These are phyloP conservation scores for Trachymyrmex cornetzi DNA, from an alignment of 1,140 invertebrate genomes.

Conservation along the genomic window DNA sequence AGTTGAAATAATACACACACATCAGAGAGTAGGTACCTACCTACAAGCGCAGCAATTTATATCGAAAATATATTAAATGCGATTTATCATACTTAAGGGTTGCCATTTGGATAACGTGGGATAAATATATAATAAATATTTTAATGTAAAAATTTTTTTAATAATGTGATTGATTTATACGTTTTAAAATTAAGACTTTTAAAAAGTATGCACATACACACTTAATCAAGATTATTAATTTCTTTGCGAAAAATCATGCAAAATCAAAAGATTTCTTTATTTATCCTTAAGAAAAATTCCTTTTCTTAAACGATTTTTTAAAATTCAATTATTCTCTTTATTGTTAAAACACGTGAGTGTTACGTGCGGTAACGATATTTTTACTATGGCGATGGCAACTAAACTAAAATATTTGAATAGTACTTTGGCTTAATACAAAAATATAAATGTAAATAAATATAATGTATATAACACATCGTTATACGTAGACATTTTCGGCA, in stretches of 20 bases:
- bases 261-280: too few relatives aligned
- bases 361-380: too few relatives aligned
- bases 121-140: neutral
- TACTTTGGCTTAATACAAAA: too few relatives aligned
- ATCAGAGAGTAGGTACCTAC: neutral
- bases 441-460: too few relatives aligned
- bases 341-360: too few relatives aligned
- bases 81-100: neutral
- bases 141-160: neutral
- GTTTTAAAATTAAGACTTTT: neutral
- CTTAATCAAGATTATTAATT: neutral
- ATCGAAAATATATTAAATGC: slow-evolving; percentile 13
- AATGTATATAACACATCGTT: too few relatives aligned
- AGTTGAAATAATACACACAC: neutral
- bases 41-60: neutral
- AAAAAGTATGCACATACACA: neutral
- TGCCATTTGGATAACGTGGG: neutral
- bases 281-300: too few relatives aligned
- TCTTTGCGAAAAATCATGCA: neutral
- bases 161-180: neutral
- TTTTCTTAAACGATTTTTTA: too few relatives aligned
- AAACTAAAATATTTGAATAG: too few relatives aligned
- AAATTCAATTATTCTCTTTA: too few relatives aligned
- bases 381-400: too few relatives aligned
- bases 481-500: too few relatives aligned